Evolutionary conservation across 2,888 invertebrate species (phyloP), one percentile per base, ranked within the genome.

Genomic region (Tenthredo distinguenda): DNA sequence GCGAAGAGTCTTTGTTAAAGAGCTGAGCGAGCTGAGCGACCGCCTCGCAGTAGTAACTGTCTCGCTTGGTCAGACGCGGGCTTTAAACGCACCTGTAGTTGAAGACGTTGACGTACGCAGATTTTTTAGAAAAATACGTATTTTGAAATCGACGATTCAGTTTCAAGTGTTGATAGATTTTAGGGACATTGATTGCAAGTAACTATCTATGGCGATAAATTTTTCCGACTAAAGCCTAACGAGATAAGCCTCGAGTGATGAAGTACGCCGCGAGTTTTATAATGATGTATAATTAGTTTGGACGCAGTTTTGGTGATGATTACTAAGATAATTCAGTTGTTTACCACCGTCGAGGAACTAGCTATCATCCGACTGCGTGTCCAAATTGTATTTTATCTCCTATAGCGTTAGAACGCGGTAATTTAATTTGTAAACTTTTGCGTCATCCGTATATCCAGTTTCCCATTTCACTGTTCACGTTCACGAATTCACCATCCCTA

Each of bases 351-450:
- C 81, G 37, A 62, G n/a, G 62, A 81, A 62, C 21, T 21, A 21
- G 55, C 34, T 37, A 62, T 34, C 34, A 81, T 62, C 21, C 62
- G 81, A 7, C 62, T 50, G n/a, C 55, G 77, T 34, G 77, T 77
- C 47, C n/a, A 55, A 77, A 81, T 65, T 81, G 81, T 58, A 21
- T 81, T 81, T 81, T 40, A 40, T 77, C 34, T 77, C 31, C 4
- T 26, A 10, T 18, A 77, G 50, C 81, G 40, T 37, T 26, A n/a
- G 4, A 40, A 81, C 81, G 62, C 62, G 81, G 81, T 65, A 81
- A 81, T 81, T 81, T 37, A 81, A 62, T 81, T 81, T 37, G 31
- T 81, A 18, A 81, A 81, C 58, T 62, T 81, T 40, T 81, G 81
- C 62, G 79, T 79, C 79, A 58, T 58, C 40, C 34, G 62, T 43